Percentiles rank a stretch among this genome's conserved stretches.
phyloP scores from a whole-genome alignment of 2,888 invertebrate genomes.

The Eurytoma adleriae region DNA sequence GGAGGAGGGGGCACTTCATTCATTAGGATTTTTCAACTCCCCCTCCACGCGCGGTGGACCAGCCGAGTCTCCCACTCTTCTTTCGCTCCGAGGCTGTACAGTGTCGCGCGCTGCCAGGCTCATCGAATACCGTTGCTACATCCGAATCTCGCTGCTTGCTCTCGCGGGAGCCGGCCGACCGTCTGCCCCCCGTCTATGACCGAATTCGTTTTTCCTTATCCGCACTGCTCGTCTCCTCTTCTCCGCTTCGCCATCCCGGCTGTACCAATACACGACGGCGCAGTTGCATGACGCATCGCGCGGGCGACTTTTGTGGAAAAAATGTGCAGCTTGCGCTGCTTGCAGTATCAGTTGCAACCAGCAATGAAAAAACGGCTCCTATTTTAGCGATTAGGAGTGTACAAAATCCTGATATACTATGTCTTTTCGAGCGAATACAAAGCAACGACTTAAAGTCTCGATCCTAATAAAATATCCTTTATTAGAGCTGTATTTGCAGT shows the following conservation, averaged over 20 bases:
- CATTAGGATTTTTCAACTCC: constrained; percentile 52
- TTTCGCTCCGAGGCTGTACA: no score
- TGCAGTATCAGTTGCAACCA: no score
- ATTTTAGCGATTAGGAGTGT: no score
- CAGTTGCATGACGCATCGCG: background rate
- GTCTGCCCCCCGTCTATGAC: constrained; percentile 8
- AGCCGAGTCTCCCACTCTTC: background rate
- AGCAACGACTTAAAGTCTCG: background rate
- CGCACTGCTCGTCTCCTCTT: background rate
- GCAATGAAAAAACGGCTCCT: no score
- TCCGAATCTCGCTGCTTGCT: background rate
- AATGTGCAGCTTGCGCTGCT: no score
- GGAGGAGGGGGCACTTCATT: constrained; percentile 48
- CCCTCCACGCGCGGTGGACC: background rate
- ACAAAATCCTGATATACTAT: no score
- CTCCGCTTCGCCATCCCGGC: background rate
- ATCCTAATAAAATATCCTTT: background rate
- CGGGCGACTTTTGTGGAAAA: background rate
- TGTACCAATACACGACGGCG: background rate
- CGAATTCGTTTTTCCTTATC: constrained; percentile 17
- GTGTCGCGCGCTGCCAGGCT: constrained; percentile 1
- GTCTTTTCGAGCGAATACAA: no score
- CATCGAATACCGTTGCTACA: constrained; percentile 31
- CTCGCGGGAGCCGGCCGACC: no score
- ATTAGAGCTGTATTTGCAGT: constrained; percentile 14